Percentiles rank a stretch among this genome's conserved stretches.
phyloP scores from a whole-genome alignment of 1,140 invertebrate genomes.

The Drosophila virilis region DNA sequence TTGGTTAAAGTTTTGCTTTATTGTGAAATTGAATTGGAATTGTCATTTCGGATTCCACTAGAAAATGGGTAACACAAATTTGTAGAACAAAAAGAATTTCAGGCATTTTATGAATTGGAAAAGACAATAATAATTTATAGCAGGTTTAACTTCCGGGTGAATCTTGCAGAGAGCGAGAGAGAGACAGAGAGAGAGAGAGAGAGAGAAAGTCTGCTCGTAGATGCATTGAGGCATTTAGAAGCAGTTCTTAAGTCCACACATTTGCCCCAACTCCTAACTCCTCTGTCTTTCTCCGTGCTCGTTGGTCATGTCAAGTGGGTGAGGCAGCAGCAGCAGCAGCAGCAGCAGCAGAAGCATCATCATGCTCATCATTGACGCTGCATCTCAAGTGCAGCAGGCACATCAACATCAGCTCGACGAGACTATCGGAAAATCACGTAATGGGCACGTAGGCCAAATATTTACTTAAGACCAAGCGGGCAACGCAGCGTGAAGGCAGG shows the following conservation, averaged over 20 bases:
- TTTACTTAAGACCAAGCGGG: conserved; percentile 69
- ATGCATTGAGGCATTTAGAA: too few relatives aligned
- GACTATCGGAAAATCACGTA: conserved; percentile 80
- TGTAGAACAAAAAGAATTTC: too few relatives aligned
- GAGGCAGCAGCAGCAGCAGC: conserved; percentile 17
- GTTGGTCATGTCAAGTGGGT: conserved; percentile 5
- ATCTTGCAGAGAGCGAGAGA: background rate
- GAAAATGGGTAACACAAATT: too few relatives aligned
- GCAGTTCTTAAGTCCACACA: background rate
- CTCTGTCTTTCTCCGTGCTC: background rate
- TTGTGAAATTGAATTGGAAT: too few relatives aligned
- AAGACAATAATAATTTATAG: conserved; percentile 8
- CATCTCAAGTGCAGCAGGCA: conserved; percentile 51
- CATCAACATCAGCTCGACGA: conserved; percentile 48
- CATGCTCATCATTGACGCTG: conserved; percentile 35
- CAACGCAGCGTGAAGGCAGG: conserved; percentile 18
- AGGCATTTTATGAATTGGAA: conserved; percentile 5
- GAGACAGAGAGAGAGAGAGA: background rate
- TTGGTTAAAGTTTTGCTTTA: too few relatives aligned
- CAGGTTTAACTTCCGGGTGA: conserved; percentile 7
- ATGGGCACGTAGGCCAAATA: conserved; percentile 79
- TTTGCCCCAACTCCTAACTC: background rate
- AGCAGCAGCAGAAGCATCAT: conserved; percentile 10
- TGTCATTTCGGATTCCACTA: too few relatives aligned
- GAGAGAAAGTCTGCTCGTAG: background rate